Percentiles rank a stretch among this genome's conserved stretches.
Conservation (phyloP, 1,140 invertebrate species). For the Zaprionus kolodkinae region DNA sequence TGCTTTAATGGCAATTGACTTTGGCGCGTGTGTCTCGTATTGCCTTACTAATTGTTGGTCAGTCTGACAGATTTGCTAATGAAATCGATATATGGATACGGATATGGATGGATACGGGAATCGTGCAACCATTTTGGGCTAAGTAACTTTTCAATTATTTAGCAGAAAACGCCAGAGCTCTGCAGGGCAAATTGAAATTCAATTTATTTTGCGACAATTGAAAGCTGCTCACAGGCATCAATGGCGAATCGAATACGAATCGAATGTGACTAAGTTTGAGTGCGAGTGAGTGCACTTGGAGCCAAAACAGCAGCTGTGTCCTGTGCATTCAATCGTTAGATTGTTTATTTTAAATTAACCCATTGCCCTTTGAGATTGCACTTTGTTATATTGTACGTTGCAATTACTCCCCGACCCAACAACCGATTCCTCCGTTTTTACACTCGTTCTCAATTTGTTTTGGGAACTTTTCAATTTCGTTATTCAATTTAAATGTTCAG, state of each 20-base stretch:
- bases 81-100: conserved; percentile 15
- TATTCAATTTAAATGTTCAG: conserved; percentile 47
- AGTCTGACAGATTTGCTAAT: conserved; percentile 13
- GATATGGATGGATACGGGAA: conserved; percentile 7
- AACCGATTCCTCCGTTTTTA: conserved; percentile 16
- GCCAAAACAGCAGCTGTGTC: conserved; percentile 25
- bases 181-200: conserved; percentile 58
- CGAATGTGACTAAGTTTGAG: conserved; percentile 12
- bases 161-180: conserved; percentile 50
- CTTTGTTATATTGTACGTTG: conserved; percentile 60
- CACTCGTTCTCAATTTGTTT: conserved; percentile 2
- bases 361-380: conserved; percentile 49
- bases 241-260: conserved; percentile 28
- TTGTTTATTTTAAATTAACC: conserved; percentile 53
- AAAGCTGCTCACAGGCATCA: conserved; percentile 55
- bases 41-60: conserved; percentile 72
- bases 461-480: conserved; percentile 6
- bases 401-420: too few species aligned
- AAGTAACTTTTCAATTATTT: conserved; percentile 40
- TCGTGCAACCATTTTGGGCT: conserved; percentile 45
- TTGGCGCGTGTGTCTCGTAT: conserved; percentile 51
- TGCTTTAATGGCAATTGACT: conserved; percentile 40
- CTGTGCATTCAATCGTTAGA: conserved; percentile 28
- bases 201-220: conserved; percentile 72
- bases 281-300: not conserved